Evolutionary conservation across 2,113 vertebrate genomes (phyloP).

Genomic region (Melanerpes aurifrons): DNA sequence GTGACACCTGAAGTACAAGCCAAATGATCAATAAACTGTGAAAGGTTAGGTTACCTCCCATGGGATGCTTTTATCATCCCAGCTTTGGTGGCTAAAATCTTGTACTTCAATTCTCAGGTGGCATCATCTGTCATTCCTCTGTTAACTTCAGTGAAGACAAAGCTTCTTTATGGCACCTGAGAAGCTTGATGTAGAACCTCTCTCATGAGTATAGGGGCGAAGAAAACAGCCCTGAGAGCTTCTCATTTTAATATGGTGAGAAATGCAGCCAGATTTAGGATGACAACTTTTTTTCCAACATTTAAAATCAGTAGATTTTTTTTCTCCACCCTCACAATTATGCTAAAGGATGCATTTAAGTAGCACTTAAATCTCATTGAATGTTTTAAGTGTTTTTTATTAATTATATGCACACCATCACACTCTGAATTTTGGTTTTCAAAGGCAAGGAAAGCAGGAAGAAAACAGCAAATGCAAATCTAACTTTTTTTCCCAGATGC

Average conservation of each 20-base stretch:
- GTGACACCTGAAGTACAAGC: not conserved
- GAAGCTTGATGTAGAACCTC: not conserved
- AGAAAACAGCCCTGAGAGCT: not conserved
- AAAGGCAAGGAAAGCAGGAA: not conserved
- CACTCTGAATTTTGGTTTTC: not conserved
- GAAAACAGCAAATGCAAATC: not conserved
- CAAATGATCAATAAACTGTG: constrained; percentile 32
- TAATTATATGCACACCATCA: not conserved
- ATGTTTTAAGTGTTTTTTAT: not conserved
- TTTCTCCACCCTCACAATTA: not conserved
- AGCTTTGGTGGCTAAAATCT: constrained; percentile 6
- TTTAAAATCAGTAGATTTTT: not conserved
- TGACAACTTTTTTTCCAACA: not conserved
- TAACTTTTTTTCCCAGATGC: not conserved
- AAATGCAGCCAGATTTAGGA: not conserved
- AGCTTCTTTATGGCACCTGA: not conserved
- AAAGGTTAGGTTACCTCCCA: constrained; percentile 19
- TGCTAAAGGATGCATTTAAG: not conserved
- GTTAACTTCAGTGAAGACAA: not conserved
- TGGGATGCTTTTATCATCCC: constrained; percentile 22
- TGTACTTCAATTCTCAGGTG: not conserved
- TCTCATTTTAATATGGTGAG: not conserved
- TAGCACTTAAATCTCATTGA: not conserved
- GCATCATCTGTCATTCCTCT: constrained; percentile 1
- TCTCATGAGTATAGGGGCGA: not conserved